phyloP scores from a whole-genome alignment of 2,797 vertebrate species.

The Propithecus deckenii region DNA sequence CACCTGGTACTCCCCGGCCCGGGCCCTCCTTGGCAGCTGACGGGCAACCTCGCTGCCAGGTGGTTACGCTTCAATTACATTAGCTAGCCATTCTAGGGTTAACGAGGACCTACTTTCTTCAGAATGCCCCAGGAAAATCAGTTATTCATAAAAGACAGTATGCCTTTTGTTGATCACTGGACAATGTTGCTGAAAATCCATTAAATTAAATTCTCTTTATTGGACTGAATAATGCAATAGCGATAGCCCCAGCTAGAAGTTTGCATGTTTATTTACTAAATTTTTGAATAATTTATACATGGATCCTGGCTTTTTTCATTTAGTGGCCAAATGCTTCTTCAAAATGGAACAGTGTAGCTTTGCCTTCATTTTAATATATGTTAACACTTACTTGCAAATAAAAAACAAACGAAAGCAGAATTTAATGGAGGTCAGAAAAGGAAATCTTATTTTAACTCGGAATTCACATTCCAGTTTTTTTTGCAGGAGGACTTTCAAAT shows the following conservation, averaged over 20 bases:
- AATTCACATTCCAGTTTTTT: constrained; percentile 62
- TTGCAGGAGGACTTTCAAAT: constrained; percentile 15
- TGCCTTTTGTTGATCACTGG: constrained; percentile 87
- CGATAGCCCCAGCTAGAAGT: constrained; percentile 63
- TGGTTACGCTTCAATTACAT: constrained; percentile 95
- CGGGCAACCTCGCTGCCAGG: constrained; percentile 93
- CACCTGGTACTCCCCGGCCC: constrained; percentile 93
- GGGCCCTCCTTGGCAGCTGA: constrained; percentile 94
- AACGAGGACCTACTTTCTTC: constrained; percentile 89
- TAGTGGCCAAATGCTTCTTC: constrained; percentile 73
- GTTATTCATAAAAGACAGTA: constrained; percentile 87
- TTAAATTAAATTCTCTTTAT: constrained; percentile 86
- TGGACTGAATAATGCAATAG: constrained; percentile 73
- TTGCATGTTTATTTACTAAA: constrained; percentile 50
- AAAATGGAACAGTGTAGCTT: constrained; percentile 3
- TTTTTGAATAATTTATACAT: constrained; percentile 72
- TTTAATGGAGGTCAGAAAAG: constrained; percentile 34
- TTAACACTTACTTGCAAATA: constrained; percentile 54
- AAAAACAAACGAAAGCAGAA: constrained; percentile 60
- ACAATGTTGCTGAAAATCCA: constrained; percentile 91
- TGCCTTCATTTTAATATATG: constrained; percentile 64
- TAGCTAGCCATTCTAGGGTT: constrained; percentile 94
- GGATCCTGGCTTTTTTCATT: constrained; percentile 63
- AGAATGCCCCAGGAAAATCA: constrained; percentile 87
- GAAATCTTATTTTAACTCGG: constrained; percentile 51